Conservation (phyloP, 2,888 invertebrate genomes). For the Nezara viridula region DNA sequence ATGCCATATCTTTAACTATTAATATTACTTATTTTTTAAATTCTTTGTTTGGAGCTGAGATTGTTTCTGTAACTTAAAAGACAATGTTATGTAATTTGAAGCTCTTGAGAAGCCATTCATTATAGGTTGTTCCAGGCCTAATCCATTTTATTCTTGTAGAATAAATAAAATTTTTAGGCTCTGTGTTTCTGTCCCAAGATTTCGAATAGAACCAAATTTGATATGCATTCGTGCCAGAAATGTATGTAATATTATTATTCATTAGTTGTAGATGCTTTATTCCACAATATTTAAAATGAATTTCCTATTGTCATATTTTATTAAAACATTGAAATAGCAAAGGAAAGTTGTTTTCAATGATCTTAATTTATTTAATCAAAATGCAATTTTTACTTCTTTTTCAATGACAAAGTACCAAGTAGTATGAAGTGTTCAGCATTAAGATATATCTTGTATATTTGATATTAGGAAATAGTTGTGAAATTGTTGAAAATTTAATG, state of each 20-base stretch:
- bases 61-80: background rate
- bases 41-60: no score
- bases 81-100: background rate
- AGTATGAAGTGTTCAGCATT: no score
- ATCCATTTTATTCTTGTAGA: background rate
- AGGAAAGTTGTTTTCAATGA: no score
- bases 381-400: no score
- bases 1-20: background rate
- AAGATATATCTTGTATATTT: no score
- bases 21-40: background rate
- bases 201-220: background rate
- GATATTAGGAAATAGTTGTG: no score
- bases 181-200: background rate
- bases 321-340: no score
- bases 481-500: no score
- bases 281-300: background rate
- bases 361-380: no score
- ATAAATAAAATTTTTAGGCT: background rate
- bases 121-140: background rate
- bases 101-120: conserved; percentile 18
- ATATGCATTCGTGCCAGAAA: background rate
- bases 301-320: no score
- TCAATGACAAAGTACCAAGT: no score
- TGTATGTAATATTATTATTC: background rate
- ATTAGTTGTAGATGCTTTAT: background rate